phyloP scores from a whole-genome alignment of 1,140 invertebrate species.

The Drosophila virilis region DNA sequence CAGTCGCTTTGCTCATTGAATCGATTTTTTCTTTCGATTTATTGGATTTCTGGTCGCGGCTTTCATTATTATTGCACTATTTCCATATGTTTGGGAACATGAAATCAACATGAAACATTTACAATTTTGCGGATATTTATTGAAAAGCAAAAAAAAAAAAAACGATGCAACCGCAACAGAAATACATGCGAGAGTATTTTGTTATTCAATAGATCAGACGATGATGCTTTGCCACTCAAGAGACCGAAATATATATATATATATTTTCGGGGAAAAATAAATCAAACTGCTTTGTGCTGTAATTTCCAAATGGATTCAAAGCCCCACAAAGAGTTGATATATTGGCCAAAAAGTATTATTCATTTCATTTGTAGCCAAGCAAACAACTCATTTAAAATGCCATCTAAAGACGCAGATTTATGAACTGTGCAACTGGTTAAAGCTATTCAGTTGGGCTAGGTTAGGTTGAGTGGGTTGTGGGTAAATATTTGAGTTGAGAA shows the following conservation, averaged over 20 bases:
- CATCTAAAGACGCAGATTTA: background rate
- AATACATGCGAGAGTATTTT: slow-evolving; percentile 13
- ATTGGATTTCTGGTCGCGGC: slow-evolving; percentile 24
- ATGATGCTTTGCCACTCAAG: background rate
- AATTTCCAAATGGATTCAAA: slow-evolving; percentile 4
- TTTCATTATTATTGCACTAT: slow-evolving; percentile 67
- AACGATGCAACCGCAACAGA: slow-evolving; percentile 5
- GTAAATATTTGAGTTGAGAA: background rate
- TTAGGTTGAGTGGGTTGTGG: background rate
- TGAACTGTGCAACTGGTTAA: background rate
- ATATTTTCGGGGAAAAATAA: slow-evolving; percentile 1
- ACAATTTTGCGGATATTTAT: slow-evolving; percentile 25
- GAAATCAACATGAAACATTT: slow-evolving; percentile 50
- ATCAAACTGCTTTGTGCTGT: background rate
- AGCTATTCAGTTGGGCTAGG: background rate
- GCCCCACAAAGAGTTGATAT: background rate
- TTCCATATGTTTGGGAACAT: slow-evolving; percentile 36
- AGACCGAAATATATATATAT: background rate
- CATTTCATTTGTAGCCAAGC: background rate
- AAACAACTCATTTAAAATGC: background rate
- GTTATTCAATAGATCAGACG: slow-evolving; percentile 26
- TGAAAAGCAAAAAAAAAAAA: slow-evolving; percentile 3
- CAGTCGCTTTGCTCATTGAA: background rate
- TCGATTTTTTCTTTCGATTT: background rate
- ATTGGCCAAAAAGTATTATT: background rate